These are phyloP conservation scores for Troglohyphantes excavatus DNA, from an alignment of 2,888 invertebrate species.

Conservation along the genomic window DNA sequence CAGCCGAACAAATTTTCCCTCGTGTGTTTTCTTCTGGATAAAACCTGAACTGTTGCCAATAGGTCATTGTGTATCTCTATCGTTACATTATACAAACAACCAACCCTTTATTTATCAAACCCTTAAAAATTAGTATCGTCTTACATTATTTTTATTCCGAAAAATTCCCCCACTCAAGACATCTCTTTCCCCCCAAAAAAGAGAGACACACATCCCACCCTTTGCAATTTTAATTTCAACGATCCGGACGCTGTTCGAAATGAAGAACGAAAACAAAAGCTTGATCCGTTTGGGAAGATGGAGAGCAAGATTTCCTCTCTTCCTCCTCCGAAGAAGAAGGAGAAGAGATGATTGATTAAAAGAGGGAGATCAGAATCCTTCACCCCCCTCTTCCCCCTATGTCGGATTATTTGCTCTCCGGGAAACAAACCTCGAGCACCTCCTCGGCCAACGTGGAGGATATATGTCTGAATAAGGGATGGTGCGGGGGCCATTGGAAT, in stretches of 20 bases:
- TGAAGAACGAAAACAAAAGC: not conserved
- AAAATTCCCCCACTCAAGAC: no score
- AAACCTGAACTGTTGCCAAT: no score
- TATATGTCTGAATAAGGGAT: not conserved
- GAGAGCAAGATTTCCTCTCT: not conserved
- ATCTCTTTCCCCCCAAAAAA: no score
- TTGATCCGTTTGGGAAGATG: not conserved
- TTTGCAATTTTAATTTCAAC: not conserved
- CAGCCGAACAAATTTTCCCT: no score
- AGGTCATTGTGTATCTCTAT: no score
- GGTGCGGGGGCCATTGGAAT: not conserved
- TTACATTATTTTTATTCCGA: no score
- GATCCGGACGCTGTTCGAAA: not conserved
- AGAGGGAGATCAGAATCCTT: conserved; percentile 37
- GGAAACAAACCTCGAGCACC: conserved; percentile 51
- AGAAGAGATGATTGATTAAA: conserved; percentile 70
- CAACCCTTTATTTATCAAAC: no score
- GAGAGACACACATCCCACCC: not conserved
- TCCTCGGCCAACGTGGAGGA: not conserved
- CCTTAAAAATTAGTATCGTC: no score
- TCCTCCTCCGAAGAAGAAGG: not conserved
- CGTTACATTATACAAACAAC: no score
- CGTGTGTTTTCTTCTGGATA: no score
- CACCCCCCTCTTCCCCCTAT: not conserved
- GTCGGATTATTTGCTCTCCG: conserved; percentile 41